A percentile compares a stretch with the other conserved stretches of the same genome.
These are phyloP conservation scores for Conopomorpha cramerella DNA, from an alignment of 1,140 invertebrate genomes.

Conservation along the genomic window DNA sequence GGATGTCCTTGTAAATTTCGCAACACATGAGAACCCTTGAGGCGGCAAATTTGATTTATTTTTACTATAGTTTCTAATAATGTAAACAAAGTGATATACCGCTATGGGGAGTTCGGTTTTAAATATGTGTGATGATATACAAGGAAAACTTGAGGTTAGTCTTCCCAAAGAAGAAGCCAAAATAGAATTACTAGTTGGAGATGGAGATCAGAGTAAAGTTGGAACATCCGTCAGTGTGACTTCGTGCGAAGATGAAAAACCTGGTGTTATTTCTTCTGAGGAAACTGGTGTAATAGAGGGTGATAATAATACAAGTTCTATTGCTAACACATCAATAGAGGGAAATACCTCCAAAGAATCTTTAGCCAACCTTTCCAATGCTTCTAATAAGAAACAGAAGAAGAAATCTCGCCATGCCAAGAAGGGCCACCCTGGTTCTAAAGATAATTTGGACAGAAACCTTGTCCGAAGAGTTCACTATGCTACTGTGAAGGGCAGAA, in stretches of 20 bases:
- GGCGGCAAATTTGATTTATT: conserved; percentile 53
- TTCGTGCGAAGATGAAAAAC: too few species aligned
- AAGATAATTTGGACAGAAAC: conserved; percentile 40
- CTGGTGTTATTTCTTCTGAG: too few species aligned
- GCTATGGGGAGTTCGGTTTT: conserved; percentile 43
- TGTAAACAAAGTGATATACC: conserved; percentile 11
- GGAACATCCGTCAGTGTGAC: too few species aligned
- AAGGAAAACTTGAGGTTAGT: conserved; percentile 75
- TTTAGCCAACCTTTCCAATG: conserved; percentile 10
- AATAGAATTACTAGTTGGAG: background rate
- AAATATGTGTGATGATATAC: conserved; percentile 71
- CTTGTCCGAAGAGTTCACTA: conserved; percentile 40
- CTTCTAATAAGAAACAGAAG: conserved; percentile 35
- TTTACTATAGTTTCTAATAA: conserved; percentile 14
- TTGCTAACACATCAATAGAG: conserved; percentile 6
- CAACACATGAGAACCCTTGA: conserved; percentile 26
- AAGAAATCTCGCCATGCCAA: conserved; percentile 51
- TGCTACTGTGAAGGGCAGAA: conserved; percentile 37
- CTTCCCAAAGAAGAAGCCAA: background rate
- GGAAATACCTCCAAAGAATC: conserved; percentile 31
- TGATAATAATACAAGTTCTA: too few species aligned
- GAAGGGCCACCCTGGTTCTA: conserved; percentile 32
- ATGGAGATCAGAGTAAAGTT: too few species aligned
- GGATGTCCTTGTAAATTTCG: conserved; percentile 53
- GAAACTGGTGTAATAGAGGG: too few species aligned